phyloP scores from a whole-genome alignment of 2,888 invertebrate genomes.

The Philonicus albiceps region DNA sequence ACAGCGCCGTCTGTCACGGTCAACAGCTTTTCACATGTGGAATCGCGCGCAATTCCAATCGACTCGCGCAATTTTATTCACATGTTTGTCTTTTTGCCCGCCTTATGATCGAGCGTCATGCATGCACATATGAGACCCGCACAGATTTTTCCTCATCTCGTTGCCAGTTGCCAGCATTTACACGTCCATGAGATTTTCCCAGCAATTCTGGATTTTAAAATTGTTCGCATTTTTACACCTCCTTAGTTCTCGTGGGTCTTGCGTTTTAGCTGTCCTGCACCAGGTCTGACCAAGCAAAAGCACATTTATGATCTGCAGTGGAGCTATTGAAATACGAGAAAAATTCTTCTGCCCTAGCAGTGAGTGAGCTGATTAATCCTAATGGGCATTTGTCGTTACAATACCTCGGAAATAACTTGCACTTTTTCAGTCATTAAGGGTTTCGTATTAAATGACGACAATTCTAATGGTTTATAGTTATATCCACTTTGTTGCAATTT shows the following conservation, averaged over 20 bases:
- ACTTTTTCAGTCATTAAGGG: not conserved
- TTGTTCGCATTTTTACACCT: conserved; percentile 28
- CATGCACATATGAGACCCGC: conserved; percentile 15
- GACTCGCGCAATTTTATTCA: conserved; percentile 27
- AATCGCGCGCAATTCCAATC: conserved; percentile 41
- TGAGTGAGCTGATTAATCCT: not conserved
- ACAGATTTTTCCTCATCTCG: conserved; percentile 12
- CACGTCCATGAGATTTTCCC: conserved; percentile 16
- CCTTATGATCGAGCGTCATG: not conserved
- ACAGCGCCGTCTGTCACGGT: conserved; percentile 43
- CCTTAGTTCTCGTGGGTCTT: not conserved
- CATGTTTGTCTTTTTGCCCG: conserved; percentile 2
- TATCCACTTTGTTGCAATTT: not conserved
- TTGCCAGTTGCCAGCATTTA: not conserved
- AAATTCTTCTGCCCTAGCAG: not conserved
- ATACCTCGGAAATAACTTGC: not conserved
- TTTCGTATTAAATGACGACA: not conserved
- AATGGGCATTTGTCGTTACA: not conserved
- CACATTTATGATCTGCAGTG: not conserved
- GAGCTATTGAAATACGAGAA: not conserved
- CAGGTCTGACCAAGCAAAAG: not conserved
- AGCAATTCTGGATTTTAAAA: not conserved
- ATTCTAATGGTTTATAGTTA: not conserved
- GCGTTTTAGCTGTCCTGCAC: not conserved
- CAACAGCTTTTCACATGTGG: conserved; percentile 46